Base-by-base conservation (phyloP, 2,797 vertebrate species). In the Pelobates cultripes region DNA sequence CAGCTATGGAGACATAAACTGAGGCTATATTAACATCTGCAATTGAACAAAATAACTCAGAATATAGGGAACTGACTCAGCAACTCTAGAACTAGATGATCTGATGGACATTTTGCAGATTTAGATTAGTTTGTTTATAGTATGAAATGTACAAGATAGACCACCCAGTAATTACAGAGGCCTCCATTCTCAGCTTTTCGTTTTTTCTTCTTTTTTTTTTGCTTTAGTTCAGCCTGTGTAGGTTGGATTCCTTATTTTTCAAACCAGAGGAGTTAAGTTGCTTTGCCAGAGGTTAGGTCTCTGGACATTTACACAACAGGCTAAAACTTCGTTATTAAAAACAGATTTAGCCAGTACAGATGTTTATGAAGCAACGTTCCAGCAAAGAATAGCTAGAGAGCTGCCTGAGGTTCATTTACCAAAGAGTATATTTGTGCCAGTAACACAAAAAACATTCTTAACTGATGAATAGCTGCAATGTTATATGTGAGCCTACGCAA, bases 271-370 rank as follows among this genome's bases (percentile, higher is more conserved):
- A 51, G 64, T 42, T 7, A 60, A 12, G 43, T 69, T 78, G n/a
- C 13, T 70, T 74, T 78, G 76, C 81, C 81, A 83, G 78, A 83
- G 70, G 76, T 75, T 78, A 78, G 47, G 42, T 14, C 76, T 83
- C 71, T 73, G 75, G 74, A 70, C 51, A 82, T 70, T 66, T 72
- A 77, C 44, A n/a, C 44, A 71, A 68, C 4, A 72, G 66, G 70
- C 17, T 17, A 75, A 64, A 64, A 17, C 71, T 74, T n/a, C 64
- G 61, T 78, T 63, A 61, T 61, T 78, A 41, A 74, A 73, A 77
- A 83, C 70, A 73, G 14, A 53, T 55, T 70, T 78, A 42, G 75
- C 70, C 81, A 74, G 63, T 75, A 78, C 81, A 83, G 71, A 78
- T 83, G 81, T 78, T 83, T 43, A 74, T 68, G 61, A 45, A 83